Percentiles rank a stretch among this genome's conserved stretches.
These are phyloP conservation scores for Gallinago stenura DNA, from an alignment of 2,797 vertebrate genomes.

Conservation along the genomic window DNA sequence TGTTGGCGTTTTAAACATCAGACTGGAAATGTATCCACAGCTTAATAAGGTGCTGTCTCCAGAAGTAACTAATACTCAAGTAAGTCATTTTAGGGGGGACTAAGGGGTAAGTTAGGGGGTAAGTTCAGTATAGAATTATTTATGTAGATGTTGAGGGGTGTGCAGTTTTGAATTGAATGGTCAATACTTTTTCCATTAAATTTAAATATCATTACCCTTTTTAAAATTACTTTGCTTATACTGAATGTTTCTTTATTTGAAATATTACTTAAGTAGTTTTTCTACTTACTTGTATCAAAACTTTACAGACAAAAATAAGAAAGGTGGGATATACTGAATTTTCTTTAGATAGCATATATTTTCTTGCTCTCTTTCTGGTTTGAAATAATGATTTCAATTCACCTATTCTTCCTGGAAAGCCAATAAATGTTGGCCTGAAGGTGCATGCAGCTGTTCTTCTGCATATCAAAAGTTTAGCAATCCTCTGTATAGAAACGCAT, in stretches of 20 bases:
- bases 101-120: neutral
- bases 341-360: neutral
- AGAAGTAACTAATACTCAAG: constrained; percentile 93
- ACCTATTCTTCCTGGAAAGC: neutral
- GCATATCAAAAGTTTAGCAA: neutral
- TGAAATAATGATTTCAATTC: neutral
- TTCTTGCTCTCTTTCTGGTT: neutral
- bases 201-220: neutral
- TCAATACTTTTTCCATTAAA: neutral
- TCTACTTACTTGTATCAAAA: neutral
- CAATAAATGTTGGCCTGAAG: neutral
- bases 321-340: neutral
- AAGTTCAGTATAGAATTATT: neutral
- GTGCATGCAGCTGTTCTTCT: neutral
- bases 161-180: neutral
- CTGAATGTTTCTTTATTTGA: neutral
- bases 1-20: constrained; percentile 92
- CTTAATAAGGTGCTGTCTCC: constrained; percentile 84
- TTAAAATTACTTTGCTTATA: neutral
- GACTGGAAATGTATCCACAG: constrained; percentile 92
- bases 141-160: neutral
- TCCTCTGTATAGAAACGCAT: neutral
- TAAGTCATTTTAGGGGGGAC: constrained; percentile 62
- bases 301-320: neutral
- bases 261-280: neutral